A percentile compares a stretch with the other conserved stretches of the same genome.
phyloP scores from a whole-genome alignment of 1,140 invertebrate species.

The Magallana angulata region DNA sequence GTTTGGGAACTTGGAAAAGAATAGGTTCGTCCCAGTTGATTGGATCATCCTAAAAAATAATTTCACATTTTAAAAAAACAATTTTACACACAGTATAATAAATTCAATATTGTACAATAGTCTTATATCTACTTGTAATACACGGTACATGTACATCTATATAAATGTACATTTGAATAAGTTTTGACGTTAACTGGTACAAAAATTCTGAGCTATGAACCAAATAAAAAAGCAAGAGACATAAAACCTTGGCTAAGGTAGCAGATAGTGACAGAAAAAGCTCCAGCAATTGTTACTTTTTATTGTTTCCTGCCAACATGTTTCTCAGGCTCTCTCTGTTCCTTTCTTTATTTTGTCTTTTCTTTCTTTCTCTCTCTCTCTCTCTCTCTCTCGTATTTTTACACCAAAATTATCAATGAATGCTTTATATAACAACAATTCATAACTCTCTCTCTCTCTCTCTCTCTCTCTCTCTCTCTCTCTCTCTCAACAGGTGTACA shows the following conservation, averaged over 20 bases:
- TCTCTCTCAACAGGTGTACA: neutral
- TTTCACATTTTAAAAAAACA: neutral
- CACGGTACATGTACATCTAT: too few species aligned
- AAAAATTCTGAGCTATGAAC: too few species aligned
- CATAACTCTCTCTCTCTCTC: neutral
- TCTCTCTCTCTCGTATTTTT: neutral
- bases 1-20: constrained; percentile 74
- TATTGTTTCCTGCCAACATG: neutral
- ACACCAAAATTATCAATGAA: too few species aligned
- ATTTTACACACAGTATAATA: neutral
- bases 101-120: neutral
- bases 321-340: neutral
- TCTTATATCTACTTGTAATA: neutral
- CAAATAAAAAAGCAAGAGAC: too few species aligned
- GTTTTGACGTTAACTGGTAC: too few species aligned
- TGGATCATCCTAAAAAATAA: constrained; percentile 70
- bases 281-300: neutral
- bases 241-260: too few species aligned
- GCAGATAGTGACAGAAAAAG: too few species aligned
- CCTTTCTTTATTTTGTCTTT: neutral
- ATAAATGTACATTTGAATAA: too few species aligned
- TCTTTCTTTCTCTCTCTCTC: neutral
- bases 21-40: constrained; percentile 78
- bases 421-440: too few species aligned
- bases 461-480: neutral